phyloP scores from a whole-genome alignment of 2,113 vertebrate genomes.

The Bothrops jararaca region DNA sequence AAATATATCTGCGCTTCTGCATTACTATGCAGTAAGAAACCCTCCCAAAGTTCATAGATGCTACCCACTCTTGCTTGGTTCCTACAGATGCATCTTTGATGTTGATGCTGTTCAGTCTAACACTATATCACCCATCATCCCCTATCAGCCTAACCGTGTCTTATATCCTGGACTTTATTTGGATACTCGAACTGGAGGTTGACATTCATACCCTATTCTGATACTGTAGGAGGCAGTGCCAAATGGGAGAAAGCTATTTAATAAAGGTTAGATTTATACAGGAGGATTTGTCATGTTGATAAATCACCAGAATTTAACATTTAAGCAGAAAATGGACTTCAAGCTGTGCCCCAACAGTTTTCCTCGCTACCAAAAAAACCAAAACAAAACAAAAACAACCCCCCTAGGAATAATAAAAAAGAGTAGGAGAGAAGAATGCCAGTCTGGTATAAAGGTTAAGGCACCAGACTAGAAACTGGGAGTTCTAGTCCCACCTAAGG shows the following conservation, averaged over 20 bases:
- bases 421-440: background rate
- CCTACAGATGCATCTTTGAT: background rate
- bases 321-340: conserved; percentile 40
- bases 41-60: background rate
- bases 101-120: background rate
- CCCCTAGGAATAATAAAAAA: background rate
- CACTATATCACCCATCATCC: background rate
- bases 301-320: conserved; percentile 16
- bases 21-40: background rate
- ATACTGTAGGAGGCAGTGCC: background rate
- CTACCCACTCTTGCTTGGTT: background rate
- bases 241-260: background rate
- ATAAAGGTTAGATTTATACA: background rate
- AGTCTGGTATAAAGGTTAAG: background rate
- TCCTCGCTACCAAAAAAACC: conserved; percentile 4
- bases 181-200: too few species aligned
- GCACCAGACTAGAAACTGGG: background rate
- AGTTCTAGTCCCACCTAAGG: background rate
- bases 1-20: background rate
- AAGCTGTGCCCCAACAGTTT: conserved; percentile 30
- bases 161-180: background rate
- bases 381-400: background rate
- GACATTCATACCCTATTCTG: background rate
- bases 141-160: background rate
- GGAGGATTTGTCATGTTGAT: background rate